These are phyloP conservation scores for Ernsta delagoae DNA, from an alignment of 2,888 invertebrate species.

Conservation along the genomic window DNA sequence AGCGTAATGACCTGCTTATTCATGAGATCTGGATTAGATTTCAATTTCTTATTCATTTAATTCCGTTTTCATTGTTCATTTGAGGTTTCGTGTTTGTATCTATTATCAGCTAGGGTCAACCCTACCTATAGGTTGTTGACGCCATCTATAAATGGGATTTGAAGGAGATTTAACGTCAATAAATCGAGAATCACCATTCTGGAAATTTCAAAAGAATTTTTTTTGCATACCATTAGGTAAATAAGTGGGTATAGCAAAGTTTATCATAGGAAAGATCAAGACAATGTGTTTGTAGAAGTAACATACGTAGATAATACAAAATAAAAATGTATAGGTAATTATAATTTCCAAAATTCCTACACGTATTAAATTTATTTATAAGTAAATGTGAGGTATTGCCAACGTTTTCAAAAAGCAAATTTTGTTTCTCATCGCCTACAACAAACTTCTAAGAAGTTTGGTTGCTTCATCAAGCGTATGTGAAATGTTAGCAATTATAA, in stretches of 20 bases:
- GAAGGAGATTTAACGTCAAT: too few species aligned
- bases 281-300: neutral
- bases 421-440: conserved; percentile 3
- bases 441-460: neutral
- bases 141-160: neutral
- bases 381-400: neutral
- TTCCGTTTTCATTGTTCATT: conserved; percentile 1
- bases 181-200: too few species aligned
- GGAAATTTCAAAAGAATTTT: too few species aligned
- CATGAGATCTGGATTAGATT: conserved; percentile 12
- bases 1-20: neutral
- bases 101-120: conserved; percentile 6
- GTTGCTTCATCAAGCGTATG: conserved; percentile 6
- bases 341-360: neutral
- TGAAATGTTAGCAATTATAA: conserved; percentile 4
- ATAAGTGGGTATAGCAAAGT: too few species aligned
- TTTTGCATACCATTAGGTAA: too few species aligned
- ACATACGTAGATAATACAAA: neutral
- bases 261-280: too few species aligned
- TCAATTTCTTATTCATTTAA: conserved; percentile 11
- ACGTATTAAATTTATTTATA: neutral
- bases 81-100: neutral
- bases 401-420: neutral
- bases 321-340: neutral
- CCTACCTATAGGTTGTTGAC: neutral